Conservation (phyloP, 2,797 vertebrate species). For the Labeo calbasu region DNA sequence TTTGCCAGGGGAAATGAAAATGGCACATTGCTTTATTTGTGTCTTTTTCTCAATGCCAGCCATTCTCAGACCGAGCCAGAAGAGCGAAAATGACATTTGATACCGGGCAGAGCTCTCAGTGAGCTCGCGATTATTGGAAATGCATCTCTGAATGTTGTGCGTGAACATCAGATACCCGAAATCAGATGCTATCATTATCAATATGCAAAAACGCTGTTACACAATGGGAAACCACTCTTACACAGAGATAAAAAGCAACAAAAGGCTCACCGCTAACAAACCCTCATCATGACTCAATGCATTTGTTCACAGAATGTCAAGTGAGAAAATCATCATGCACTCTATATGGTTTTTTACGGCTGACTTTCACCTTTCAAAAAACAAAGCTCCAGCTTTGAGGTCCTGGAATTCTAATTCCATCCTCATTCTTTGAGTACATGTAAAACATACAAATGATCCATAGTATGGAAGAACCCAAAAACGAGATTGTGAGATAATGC, state of each 20-base stretch:
- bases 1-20: constrained; percentile 30
- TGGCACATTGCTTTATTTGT: constrained; percentile 33
- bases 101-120: constrained; percentile 1
- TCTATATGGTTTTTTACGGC: neutral
- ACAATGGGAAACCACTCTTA: neutral
- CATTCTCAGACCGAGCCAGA: constrained; percentile 11
- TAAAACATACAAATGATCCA: constrained; percentile 55
- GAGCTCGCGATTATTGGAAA: constrained; percentile 9
- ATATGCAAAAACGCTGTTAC: constrained; percentile 13
- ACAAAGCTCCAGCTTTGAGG: constrained; percentile 18
- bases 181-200: neutral
- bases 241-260: neutral
- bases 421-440: constrained; percentile 61
- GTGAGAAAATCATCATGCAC: neutral
- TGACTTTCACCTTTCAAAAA: constrained; percentile 19
- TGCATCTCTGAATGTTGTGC: neutral
- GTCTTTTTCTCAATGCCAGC: constrained; percentile 7
- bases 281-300: constrained; percentile 1
- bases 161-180: neutral
- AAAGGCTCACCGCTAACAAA: neutral
- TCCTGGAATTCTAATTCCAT: constrained; percentile 15
- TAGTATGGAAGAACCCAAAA: constrained; percentile 65
- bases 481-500: constrained; percentile 60
- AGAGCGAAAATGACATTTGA: constrained; percentile 27
- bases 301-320: constrained; percentile 9